phyloP scores from a whole-genome alignment of 2,888 invertebrate species.

The Danaus chrysippus region DNA sequence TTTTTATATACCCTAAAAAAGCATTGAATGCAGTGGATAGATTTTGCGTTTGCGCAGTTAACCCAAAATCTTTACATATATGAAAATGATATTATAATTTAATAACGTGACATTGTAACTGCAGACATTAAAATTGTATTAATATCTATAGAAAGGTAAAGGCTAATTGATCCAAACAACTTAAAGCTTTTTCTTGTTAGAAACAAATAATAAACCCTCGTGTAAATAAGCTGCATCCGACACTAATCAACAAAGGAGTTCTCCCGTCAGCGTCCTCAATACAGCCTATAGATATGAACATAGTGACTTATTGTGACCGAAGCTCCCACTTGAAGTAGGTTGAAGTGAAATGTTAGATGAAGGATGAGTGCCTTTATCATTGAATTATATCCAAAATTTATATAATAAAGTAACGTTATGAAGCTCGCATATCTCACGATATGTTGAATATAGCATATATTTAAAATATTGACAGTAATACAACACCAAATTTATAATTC shows the following conservation, averaged over 20 bases:
- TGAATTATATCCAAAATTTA: neutral
- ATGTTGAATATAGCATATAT: too few species aligned
- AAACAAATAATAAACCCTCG: constrained; percentile 41
- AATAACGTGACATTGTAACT: constrained; percentile 6
- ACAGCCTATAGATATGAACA: constrained; percentile 50
- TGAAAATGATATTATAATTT: too few species aligned
- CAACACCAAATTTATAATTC: too few species aligned
- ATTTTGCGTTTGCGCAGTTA: too few species aligned
- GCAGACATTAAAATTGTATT: constrained; percentile 5
- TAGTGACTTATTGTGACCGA: constrained; percentile 20
- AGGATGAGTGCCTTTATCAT: constrained; percentile 14
- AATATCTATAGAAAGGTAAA: neutral
- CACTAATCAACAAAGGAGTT: constrained; percentile 66
- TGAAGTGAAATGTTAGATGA: constrained; percentile 14
- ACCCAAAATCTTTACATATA: too few species aligned
- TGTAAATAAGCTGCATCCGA: constrained; percentile 71
- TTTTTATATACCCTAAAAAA: neutral
- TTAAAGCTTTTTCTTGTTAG: neutral
- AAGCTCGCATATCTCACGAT: too few species aligned
- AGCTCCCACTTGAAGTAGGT: constrained; percentile 22
- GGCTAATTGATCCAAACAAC: neutral
- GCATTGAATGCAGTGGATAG: neutral
- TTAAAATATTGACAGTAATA: too few species aligned
- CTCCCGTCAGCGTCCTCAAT: constrained; percentile 66
- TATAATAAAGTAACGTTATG: too few species aligned